A percentile compares a stretch with the other conserved stretches of the same genome.
phyloP scores from a whole-genome alignment of 2,113 vertebrate species.

The Microtus ochrogaster region DNA sequence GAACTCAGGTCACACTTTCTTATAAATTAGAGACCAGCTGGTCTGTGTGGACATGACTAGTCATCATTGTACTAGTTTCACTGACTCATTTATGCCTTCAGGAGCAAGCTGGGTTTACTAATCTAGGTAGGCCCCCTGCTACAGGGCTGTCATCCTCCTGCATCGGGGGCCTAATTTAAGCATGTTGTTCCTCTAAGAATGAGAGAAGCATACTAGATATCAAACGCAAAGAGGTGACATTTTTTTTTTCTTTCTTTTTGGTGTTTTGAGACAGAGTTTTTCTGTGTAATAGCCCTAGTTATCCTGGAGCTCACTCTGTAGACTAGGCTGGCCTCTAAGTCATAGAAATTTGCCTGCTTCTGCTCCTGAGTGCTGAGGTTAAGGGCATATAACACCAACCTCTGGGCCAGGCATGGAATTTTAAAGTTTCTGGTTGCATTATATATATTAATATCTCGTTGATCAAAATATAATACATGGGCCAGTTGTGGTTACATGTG shows the following conservation, averaged over 20 bases:
- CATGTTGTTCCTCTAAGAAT: background rate
- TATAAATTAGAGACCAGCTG: background rate
- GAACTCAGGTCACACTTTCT: background rate
- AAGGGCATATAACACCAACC: background rate
- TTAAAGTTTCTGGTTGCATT: constrained; percentile 26
- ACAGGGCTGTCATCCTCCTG: background rate
- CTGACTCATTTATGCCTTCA: background rate
- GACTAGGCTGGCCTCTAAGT: background rate
- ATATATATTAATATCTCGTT: background rate
- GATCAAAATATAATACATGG: background rate
- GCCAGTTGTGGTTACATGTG: background rate
- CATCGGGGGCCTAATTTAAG: background rate
- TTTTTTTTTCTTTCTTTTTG: background rate
- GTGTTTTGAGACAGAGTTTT: background rate
- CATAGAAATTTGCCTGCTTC: background rate
- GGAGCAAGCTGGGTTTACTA: background rate
- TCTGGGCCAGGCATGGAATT: background rate
- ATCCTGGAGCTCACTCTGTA: background rate
- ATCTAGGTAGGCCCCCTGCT: background rate
- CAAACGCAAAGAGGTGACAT: background rate
- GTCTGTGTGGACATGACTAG: background rate
- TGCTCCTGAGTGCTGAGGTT: background rate
- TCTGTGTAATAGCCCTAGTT: background rate
- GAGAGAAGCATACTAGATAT: background rate
- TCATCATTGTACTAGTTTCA: background rate